A percentile compares a stretch with the other conserved stretches of the same genome.
Evolutionary conservation across 2,888 invertebrate species (phyloP).

Genomic region (Drosophila pseudotakahashii): DNA sequence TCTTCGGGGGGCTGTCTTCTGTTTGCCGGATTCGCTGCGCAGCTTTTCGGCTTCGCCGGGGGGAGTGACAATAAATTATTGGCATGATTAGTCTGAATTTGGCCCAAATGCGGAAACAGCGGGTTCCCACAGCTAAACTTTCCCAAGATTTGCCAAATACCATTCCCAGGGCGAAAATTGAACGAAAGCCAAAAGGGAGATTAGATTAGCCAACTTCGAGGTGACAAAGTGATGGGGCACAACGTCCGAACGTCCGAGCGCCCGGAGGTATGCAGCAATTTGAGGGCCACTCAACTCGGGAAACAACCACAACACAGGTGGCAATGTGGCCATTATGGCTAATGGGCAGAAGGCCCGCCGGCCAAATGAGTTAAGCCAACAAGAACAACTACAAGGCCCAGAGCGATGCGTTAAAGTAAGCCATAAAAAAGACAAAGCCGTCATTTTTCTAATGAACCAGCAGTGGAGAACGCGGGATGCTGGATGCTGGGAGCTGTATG

Average conservation of each 20-base stretch:
- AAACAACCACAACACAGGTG: conserved; percentile 69
- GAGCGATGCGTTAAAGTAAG: conserved; percentile 75
- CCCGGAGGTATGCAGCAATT: conserved; percentile 66
- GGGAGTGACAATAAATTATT: conserved; percentile 80
- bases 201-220: conserved; percentile 38
- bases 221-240: conserved; percentile 47
- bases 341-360: conserved; percentile 69
- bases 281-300: conserved; percentile 36
- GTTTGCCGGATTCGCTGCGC: conserved; percentile 63
- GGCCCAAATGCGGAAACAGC: conserved; percentile 61
- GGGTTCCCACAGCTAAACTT: conserved; percentile 52
- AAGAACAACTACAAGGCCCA: conserved; percentile 52
- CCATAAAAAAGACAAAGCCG: conserved; percentile 80
- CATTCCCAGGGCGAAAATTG: conserved; percentile 68
- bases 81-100: conserved; percentile 78
- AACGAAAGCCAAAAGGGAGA: conserved; percentile 13
- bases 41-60: conserved; percentile 52
- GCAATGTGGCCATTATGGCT: conserved; percentile 79
- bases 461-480: conserved; percentile 9
- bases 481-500: background rate
- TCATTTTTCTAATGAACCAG: conserved; percentile 79
- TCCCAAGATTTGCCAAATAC: conserved; percentile 49
- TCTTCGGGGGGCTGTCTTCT: conserved; percentile 5
- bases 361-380: conserved; percentile 79
- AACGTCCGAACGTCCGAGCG: conserved; percentile 33